Conservation (phyloP, 1,140 invertebrate genomes). For the Caenorhabditis briggsae region DNA sequence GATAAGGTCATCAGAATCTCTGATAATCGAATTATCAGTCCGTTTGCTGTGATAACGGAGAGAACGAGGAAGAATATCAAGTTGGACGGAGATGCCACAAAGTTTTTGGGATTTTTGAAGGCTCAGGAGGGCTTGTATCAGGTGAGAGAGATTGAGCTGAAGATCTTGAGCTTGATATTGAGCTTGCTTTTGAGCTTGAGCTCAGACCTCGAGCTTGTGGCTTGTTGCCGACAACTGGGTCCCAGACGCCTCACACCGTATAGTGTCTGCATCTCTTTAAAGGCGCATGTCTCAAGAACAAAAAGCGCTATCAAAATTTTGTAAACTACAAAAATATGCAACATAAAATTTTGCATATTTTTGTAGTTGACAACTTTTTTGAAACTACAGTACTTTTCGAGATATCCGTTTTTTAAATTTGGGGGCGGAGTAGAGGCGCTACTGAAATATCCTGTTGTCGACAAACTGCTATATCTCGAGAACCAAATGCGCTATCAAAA, state of each 20-base stretch:
- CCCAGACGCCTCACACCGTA: too few relatives aligned
- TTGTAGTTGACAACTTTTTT: not conserved
- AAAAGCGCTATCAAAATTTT: not conserved
- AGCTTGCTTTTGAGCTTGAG: too few relatives aligned
- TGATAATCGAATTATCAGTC: constrained; percentile 27
- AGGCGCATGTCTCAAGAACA: not conserved
- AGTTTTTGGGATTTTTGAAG: constrained; percentile 50
- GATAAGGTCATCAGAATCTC: constrained; percentile 52
- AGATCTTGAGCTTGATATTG: too few relatives aligned
- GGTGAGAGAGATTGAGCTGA: too few relatives aligned
- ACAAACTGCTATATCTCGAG: not conserved
- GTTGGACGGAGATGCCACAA: constrained; percentile 46
- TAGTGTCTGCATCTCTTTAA: not conserved
- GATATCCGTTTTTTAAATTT: not conserved
- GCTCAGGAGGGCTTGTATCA: constrained; percentile 53
- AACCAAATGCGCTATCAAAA: not conserved
- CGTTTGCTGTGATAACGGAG: constrained; percentile 23
- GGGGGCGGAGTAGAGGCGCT: too few relatives aligned
- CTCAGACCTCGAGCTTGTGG: too few relatives aligned
- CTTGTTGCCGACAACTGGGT: too few relatives aligned
- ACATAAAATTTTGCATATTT: not conserved
- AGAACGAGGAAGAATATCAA: constrained; percentile 2
- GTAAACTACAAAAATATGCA: not conserved
- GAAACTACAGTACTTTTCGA: not conserved
- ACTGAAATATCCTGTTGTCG: too few relatives aligned